A percentile compares a stretch with the other conserved stretches of the same genome.
phyloP scores from a whole-genome alignment of 2,113 vertebrate genomes.

The Pangasianodon gigas region DNA sequence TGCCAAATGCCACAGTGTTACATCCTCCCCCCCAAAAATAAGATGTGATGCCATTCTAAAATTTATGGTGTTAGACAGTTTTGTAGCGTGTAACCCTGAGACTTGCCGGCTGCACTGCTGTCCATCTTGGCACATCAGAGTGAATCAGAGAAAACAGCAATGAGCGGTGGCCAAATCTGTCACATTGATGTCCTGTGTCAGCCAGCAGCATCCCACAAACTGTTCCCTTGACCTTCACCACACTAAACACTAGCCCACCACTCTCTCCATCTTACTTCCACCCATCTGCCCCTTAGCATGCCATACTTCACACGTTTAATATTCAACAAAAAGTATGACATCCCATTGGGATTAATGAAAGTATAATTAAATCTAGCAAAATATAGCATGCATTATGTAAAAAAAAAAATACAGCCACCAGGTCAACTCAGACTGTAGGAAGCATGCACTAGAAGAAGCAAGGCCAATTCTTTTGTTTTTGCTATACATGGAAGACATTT shows the following conservation, averaged over 20 bases:
- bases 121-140: slow-evolving; percentile 71
- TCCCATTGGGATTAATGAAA: slow-evolving; percentile 6
- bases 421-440: not conserved
- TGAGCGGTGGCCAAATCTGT: slow-evolving; percentile 72
- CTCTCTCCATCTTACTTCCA: slow-evolving; percentile 28
- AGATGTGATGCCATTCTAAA: slow-evolving; percentile 62
- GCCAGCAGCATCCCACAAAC: slow-evolving; percentile 59
- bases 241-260: slow-evolving; percentile 33
- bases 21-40: slow-evolving; percentile 57
- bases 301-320: slow-evolving; percentile 34
- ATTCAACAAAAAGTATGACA: slow-evolving; percentile 26
- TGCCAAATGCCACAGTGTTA: slow-evolving; percentile 58
- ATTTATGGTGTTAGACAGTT: slow-evolving; percentile 58
- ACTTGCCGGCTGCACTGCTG: slow-evolving; percentile 61
- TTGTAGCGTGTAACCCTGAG: slow-evolving; percentile 58
- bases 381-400: not conserved
- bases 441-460: too few relatives aligned
- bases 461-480: too few relatives aligned
- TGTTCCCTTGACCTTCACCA: slow-evolving; percentile 55
- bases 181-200: slow-evolving; percentile 68
- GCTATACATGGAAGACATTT: too few relatives aligned
- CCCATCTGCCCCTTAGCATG: slow-evolving; percentile 26
- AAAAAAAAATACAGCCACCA: not conserved
- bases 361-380: slow-evolving; percentile 24
- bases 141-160: slow-evolving; percentile 64